Base-by-base conservation (phyloP, 2,888 invertebrate genomes). In the Nineta flava region DNA sequence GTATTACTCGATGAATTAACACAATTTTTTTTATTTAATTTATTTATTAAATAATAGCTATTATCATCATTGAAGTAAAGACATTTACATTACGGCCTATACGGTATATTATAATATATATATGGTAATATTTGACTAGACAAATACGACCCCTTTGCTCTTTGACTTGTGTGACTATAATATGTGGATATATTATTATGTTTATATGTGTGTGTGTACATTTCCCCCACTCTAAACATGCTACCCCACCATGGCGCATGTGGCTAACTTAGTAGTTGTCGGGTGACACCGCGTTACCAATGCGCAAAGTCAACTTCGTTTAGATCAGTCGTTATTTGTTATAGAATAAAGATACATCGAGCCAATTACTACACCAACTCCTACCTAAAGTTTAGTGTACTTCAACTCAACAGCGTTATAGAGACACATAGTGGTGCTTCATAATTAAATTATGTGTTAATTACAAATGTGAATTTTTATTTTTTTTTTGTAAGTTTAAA, bases 121-220 rank as follows among this genome's bases (percentile, higher is more conserved):
- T 38, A 38, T 38, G 38, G 38, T 38, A 38, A 38, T 38, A 38
- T 38, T 38, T 38, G 38, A 38, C 38, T 38, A 38, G 38, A 38
- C 38, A 38, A 38, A 38, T 38, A 38, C 38, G 38, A 38, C 38
- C 38, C 38, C n/a, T 38, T 38, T 38, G 38, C 38, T 38, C 38
- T 38, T 38, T 38, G 38, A 38, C 38, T 38, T 38, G 5, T 13
- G 7, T 26, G 26, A 26, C 4, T 26, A 26, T 26, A 26, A 26
- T 26, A 26, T 26, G 2, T 19, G 19, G 2, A 19, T 19, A 19
- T 19, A 19, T 19, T 19, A 19, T 3, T 19, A 19, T 19, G 19
- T 19, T 19, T 19, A 2, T 19, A 7, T 26, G 7, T n/a, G 10
- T 38, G 15, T 38, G 38, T 38, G 38, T 12, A 38, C 38, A 6